These are phyloP conservation scores for Piscicola geometra DNA, from an alignment of 2,888 invertebrate genomes.

Conservation along the genomic window DNA sequence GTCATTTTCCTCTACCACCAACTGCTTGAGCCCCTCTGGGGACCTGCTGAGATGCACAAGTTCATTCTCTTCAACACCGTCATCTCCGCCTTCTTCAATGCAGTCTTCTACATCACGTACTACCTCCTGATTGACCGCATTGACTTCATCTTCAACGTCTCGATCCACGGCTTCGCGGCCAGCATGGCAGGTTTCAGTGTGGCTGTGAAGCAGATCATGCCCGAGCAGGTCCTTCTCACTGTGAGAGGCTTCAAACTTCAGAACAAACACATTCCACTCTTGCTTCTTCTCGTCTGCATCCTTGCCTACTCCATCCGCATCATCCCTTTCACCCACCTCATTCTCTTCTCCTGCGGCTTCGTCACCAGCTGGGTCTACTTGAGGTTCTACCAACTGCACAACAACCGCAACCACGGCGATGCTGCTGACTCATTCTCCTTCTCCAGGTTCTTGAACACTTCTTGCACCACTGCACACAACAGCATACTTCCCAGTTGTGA, in stretches of 20 bases:
- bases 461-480: background rate
- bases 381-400: constrained; percentile 89
- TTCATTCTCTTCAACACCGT: constrained; percentile 87
- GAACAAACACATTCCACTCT: constrained; percentile 80
- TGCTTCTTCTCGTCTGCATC: constrained; percentile 73
- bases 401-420: constrained; percentile 85
- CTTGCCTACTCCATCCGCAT: constrained; percentile 64
- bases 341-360: constrained; percentile 88
- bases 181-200: constrained; percentile 82
- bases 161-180: constrained; percentile 88
- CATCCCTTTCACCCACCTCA: constrained; percentile 84
- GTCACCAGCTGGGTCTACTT: constrained; percentile 89
- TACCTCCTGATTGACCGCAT: constrained; percentile 82
- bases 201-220: constrained; percentile 94
- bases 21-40: constrained; percentile 92
- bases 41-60: constrained; percentile 80
- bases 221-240: constrained; percentile 84
- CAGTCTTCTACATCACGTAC: constrained; percentile 80
- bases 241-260: constrained; percentile 76
- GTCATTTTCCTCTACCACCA: constrained; percentile 91
- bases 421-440: constrained; percentile 94
- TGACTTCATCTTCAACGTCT: constrained; percentile 73
- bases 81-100: constrained; percentile 80
- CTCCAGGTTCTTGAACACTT: constrained; percentile 67
- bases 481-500: background rate